Base-by-base conservation (phyloP, 1,140 invertebrate genomes). In the Ceratina japonica region DNA sequence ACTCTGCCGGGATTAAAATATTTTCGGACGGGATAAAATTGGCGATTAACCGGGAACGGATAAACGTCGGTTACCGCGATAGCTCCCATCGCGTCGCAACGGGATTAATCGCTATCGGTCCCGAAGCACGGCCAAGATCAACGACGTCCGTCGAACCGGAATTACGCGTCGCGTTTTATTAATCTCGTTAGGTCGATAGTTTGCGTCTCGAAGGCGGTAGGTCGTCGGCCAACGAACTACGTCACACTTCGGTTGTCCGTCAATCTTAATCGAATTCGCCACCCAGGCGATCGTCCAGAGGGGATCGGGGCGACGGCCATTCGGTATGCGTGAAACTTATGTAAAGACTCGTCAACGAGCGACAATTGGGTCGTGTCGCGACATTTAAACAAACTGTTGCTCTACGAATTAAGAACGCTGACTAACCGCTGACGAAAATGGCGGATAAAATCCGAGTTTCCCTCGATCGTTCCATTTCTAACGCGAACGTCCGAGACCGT, bases 181-280 rank as follows among this genome's bases (percentile, higher is more conserved):
- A 86, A 85, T 86, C 81, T 66, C 64, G 73, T 79, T 84, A 84
- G 37, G 75, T 49, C 5, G 37, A 56, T 49, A 81, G 49, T 71
- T 78, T 63, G 73, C 56, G 65, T 81, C 82, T 80, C 72, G 61
- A 73, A 75, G 83, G 49, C 68, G 74, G 44, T 79, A 73, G 75
- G 79, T 83, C 79, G 64, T 44, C 70, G 75, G 73, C 75, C 65
- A 85, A 73, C 59, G 37, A 59, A 71, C 51, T 80, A 79, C 58
- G 83, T 85, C 72, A 80, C 83, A 83, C 83, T 86, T 76, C 70
- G 37, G 52, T 83, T 82, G 72, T 75, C 81, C 77, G 84, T 83
- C 84, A 86, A 82, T 86, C 84, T 86, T 83, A 86, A 86, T 86
- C 80, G 77, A 86, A 70, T 63, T 79, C 80, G 77, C 69, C 69